Base-by-base conservation (phyloP, 2,797 vertebrate species). In the Phalloptychus januarius region DNA sequence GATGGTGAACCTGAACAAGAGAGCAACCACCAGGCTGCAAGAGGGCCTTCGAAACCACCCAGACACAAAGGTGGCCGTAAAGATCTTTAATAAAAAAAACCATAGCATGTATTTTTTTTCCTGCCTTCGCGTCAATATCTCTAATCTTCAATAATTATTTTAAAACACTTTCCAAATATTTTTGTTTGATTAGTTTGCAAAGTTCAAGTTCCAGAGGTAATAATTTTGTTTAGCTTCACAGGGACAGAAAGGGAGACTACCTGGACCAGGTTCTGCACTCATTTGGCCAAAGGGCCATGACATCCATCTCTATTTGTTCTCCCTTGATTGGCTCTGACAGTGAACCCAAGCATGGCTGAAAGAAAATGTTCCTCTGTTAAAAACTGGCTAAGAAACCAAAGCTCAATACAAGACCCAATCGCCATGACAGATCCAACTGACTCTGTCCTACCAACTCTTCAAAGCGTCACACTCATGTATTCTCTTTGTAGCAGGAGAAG, bases 221-320 rank as follows among this genome's bases (percentile, higher is more conserved):
- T 15, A n/a, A 42, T 2, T 69, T n/a, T 48, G 73, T 87, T 90
- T 70, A 79, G 75, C 74, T 75, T 69, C 40, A 58, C 72, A 79
- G 71, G 46, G 80, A 77, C 42, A 44, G 83, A 70, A 85, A 75
- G 85, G 56, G 75, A 80, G 87, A 87, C 76, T 83, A 86, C 81
- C 88, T 94, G 86, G 88, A 88, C 86, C 84, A 25, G 72, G 67
- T 85, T 83, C 84, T 83, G 78, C 72, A 28, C 82, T 91, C 85
- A 87, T 76, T 86, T 90, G 91, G 88, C 92, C 90, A 2, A 54
- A 87, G 86, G 91, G 45, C 82, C 25, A 74, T 80, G 77, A 92
- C 84, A 85, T 94, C 93, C 84, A 92, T 93, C 92, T 95, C 93
- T 86, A 94, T 95, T 94, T 93, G 90, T 90, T 82, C 77, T 78